These are phyloP conservation scores for Glyptemys insculpta DNA, from an alignment of 2,797 vertebrate genomes.

Conservation along the genomic window DNA sequence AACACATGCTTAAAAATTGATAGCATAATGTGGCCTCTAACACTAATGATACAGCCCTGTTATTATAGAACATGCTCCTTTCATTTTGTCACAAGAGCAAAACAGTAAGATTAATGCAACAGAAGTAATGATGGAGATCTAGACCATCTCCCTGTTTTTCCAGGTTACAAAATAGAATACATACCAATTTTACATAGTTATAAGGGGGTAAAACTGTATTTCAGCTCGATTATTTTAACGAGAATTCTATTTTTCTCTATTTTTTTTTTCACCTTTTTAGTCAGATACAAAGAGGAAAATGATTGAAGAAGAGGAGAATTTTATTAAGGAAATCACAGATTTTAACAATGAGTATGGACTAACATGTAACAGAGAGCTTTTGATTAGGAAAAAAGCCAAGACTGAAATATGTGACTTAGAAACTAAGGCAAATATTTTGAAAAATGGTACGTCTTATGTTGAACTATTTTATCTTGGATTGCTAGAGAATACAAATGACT, in stretches of 20 bases:
- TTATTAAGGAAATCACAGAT: conserved; percentile 80
- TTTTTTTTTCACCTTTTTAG: conserved; percentile 75
- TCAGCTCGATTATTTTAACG: background rate
- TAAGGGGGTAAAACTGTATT: background rate
- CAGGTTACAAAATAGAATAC: background rate
- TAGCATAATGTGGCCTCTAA: background rate
- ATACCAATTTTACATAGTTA: background rate
- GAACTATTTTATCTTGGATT: conserved; percentile 25
- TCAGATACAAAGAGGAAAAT: conserved; percentile 77
- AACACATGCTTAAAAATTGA: background rate
- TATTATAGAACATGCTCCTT: background rate
- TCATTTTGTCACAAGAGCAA: background rate
- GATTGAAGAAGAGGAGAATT: conserved; percentile 84
- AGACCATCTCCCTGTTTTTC: background rate
- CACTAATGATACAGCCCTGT: background rate
- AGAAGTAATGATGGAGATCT: background rate
- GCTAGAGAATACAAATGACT: background rate
- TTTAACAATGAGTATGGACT: conserved; percentile 92
- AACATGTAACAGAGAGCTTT: conserved; percentile 78
- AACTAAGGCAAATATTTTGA: conserved; percentile 80
- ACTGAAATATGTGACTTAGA: conserved; percentile 84
- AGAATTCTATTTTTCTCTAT: background rate
- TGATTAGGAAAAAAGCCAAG: conserved; percentile 81
- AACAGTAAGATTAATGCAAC: background rate
- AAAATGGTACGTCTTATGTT: conserved; percentile 79